Base-by-base conservation (phyloP, 2,797 vertebrate genomes). In the Natrix natrix region DNA sequence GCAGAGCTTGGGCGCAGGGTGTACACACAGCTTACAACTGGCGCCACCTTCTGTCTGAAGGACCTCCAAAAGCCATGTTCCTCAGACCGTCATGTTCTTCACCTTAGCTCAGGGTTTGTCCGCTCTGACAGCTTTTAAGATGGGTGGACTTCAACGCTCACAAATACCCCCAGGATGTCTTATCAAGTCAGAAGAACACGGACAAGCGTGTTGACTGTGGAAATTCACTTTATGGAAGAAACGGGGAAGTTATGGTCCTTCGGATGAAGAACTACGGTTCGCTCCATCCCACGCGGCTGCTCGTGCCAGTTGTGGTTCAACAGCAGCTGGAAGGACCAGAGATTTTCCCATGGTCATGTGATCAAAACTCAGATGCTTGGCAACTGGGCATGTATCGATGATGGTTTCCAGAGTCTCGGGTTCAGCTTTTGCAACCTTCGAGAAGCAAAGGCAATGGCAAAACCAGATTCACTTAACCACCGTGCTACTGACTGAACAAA, bases 31-130 rank as follows among this genome's bases (percentile, higher is more conserved):
- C 8, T 83, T 93, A 74, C 69, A 52, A 8, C 5, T 52, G 55
- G 89, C 86, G 59, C 94, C 94, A 94, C 92, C 94, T 94, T 52
- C 37, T 8, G 16, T 24, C 86, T 28, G 43, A 43, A 12, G 32
- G 8, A 5, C 28, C 37, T 63, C 57, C 60, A 24, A 78, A n/a
- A 16, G n/a, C 56, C 83, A 91, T 17, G 13, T 52, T 78, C 17
- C 55, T 32, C 17, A 48, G 32, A 52, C 17, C 2, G 1, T 4
- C 24, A 0, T 11, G 7, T 0, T 4, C 26, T 56, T 56, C 11
- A 43, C 17, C 8, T 78, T 43, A 43, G 17, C 17, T 43, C 16
- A 4, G 16, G 1, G 16, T 37, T 74, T 74, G n/a, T 37, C 37
- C 43, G 32, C 74, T 78, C 43, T 17, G 3, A 17, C 32, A 78